These are phyloP conservation scores for Mormyrus proboscirostris DNA, from an alignment of 2,797 vertebrate species.

Conservation along the genomic window DNA sequence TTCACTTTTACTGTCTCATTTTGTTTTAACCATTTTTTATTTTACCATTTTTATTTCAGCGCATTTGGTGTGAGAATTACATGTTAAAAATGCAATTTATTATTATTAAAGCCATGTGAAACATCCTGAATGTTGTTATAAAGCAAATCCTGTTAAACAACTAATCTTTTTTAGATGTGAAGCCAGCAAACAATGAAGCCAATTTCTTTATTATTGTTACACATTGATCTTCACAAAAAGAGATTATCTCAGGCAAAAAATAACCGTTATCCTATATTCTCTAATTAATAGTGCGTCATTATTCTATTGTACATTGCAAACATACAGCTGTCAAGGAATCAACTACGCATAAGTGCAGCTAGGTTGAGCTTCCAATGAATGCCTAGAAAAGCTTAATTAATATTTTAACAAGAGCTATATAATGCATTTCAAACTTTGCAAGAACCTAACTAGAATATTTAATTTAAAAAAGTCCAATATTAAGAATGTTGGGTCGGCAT, in stretches of 20 bases:
- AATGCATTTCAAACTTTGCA: background rate
- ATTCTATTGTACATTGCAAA: background rate
- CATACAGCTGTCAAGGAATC: background rate
- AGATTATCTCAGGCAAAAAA: background rate
- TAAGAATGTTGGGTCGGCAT: background rate
- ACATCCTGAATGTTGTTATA: background rate
- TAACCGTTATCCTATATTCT: background rate
- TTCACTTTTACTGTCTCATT: background rate
- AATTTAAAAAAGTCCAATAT: background rate
- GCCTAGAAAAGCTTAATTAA: background rate
- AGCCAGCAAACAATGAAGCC: background rate
- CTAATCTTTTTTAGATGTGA: background rate
- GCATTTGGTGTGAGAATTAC: background rate
- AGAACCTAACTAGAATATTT: background rate
- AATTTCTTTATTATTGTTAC: background rate
- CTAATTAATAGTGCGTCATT: background rate
- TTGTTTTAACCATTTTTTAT: background rate
- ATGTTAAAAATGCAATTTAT: background rate
- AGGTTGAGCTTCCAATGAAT: background rate
- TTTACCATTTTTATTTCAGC: background rate
- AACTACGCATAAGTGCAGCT: background rate
- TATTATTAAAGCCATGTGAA: background rate
- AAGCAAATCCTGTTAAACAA: background rate
- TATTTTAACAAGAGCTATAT: background rate
- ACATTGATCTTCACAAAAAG: background rate